phyloP scores from a whole-genome alignment of 2,888 invertebrate genomes.

The Orthonevra nobilis region DNA sequence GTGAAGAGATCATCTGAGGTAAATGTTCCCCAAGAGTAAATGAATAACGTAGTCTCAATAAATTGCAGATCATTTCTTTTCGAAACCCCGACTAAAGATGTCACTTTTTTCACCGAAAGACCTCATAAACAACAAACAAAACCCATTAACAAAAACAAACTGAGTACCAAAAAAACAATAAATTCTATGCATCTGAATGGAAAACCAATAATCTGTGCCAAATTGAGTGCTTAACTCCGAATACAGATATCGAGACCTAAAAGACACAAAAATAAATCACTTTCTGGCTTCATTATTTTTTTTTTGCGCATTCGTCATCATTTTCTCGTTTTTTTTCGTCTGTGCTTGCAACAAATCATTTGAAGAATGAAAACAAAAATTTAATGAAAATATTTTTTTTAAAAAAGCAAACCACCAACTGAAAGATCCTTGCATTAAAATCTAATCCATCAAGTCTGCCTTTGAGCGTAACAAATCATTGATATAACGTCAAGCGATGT shows the following conservation, averaged over 20 bases:
- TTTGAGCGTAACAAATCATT: constrained; percentile 29
- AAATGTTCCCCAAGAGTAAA: no score
- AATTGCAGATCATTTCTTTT: no score
- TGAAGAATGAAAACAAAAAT: no score
- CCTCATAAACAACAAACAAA: no score
- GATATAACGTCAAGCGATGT: constrained; percentile 12
- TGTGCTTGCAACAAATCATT: no score
- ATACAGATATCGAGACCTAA: neutral
- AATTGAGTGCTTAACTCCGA: constrained; percentile 9
- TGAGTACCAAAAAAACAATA: no score
- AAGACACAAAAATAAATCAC: constrained; percentile 3
- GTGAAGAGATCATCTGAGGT: no score
- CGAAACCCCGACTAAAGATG: no score
- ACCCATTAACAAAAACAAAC: no score
- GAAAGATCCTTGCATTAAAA: constrained; percentile 14
- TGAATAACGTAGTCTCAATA: no score
- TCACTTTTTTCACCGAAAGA: no score
- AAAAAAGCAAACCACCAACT: neutral
- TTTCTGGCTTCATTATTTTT: constrained; percentile 21
- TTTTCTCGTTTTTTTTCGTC: no score
- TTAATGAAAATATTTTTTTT: neutral
- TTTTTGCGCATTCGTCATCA: constrained; percentile 8
- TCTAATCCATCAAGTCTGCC: constrained; percentile 36
- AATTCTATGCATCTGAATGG: neutral
- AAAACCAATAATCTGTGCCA: constrained; percentile 13